These are phyloP conservation scores for Muscidifurax raptorellus DNA, from an alignment of 1,140 invertebrate species.

Conservation along the genomic window DNA sequence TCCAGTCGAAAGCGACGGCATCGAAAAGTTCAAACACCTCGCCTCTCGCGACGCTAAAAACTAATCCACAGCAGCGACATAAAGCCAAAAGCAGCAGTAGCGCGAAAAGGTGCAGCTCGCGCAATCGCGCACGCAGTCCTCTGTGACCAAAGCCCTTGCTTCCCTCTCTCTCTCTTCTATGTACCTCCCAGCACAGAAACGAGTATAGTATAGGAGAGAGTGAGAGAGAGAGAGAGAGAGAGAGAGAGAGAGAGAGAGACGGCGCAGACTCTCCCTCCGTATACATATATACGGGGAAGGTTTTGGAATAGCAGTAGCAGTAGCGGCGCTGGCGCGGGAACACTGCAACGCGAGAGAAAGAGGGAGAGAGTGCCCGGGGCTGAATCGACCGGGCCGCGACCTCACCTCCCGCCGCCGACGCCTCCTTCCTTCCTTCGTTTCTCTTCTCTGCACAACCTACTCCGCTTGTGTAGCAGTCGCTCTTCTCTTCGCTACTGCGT, in stretches of 20 bases:
- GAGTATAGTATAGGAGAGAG: neutral
- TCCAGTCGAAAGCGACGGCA: neutral
- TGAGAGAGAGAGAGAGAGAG: constrained; percentile 29
- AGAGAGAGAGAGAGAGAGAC: neutral
- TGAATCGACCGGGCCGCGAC: constrained; percentile 75
- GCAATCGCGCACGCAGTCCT: neutral
- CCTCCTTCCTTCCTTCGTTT: constrained; percentile 60
- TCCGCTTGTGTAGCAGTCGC: constrained; percentile 31
- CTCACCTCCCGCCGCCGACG: constrained; percentile 67
- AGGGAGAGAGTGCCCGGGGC: constrained; percentile 69
- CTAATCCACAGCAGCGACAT: neutral
- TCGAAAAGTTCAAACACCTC: neutral
- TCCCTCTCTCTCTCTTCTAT: neutral
- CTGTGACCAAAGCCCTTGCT: neutral
- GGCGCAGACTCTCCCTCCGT: neutral
- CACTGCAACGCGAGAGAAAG: constrained; percentile 68
- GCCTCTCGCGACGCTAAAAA: neutral
- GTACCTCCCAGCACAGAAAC: neutral
- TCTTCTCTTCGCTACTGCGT: constrained; percentile 35
- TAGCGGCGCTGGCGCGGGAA: constrained; percentile 49
- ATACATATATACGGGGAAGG: neutral
- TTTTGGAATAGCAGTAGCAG: constrained; percentile 3
- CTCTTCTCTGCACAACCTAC: constrained; percentile 41
- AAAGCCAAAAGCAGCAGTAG: neutral
- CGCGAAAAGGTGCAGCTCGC: neutral